Conservation (phyloP, 2,797 vertebrate genomes). For the Champsocephalus gunnari region DNA sequence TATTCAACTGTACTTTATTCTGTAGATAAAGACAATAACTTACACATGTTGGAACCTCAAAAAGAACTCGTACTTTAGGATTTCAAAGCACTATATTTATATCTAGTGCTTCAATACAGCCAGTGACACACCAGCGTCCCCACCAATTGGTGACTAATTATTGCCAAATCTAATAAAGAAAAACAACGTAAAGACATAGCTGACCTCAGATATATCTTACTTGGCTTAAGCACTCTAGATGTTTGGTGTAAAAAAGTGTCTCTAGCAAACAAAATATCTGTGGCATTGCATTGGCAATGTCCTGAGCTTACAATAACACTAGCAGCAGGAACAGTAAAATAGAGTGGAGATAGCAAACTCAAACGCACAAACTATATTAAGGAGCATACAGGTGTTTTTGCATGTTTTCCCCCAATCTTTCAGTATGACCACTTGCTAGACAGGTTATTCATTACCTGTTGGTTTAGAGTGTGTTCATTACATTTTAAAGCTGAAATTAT, state of each 20-base stretch:
- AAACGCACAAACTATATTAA: neutral
- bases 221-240: conserved; percentile 11
- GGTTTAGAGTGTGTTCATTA: neutral
- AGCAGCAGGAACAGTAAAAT: neutral
- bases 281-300: conserved; percentile 2
- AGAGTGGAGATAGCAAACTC: neutral
- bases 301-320: neutral
- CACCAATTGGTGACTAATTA: neutral
- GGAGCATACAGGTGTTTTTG: conserved; percentile 6
- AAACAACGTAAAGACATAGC: conserved; percentile 1
- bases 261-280: neutral
- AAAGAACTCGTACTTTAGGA: neutral
- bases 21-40: neutral
- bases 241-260: conserved; percentile 28
- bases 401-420: neutral
- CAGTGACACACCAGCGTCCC: neutral
- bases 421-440: neutral
- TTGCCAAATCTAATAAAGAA: conserved; percentile 3
- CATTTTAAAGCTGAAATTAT: neutral
- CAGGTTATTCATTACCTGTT: neutral
- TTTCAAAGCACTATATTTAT: neutral
- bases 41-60: neutral
- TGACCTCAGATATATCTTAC: neutral
- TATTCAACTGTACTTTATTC: neutral
- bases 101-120: neutral